A percentile compares a stretch with the other conserved stretches of the same genome.
phyloP scores from a whole-genome alignment of 2,113 vertebrate genomes.

The Anoplopoma fimbria region DNA sequence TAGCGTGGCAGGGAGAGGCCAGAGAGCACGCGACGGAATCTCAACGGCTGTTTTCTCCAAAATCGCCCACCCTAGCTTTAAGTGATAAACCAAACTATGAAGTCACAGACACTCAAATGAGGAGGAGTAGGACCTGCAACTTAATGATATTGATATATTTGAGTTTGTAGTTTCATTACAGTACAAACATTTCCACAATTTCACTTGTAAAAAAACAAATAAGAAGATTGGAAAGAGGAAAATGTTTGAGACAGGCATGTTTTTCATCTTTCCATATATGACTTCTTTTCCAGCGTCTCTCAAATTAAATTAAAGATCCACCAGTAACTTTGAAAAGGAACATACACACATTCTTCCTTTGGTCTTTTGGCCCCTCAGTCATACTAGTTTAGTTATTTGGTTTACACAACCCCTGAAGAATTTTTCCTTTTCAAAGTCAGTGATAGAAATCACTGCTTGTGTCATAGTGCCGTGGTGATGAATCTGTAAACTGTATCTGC shows the following conservation, averaged over 20 bases:
- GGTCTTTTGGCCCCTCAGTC: constrained; percentile 45
- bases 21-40: too few relatives aligned
- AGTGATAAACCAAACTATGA: neutral
- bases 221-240: neutral
- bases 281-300: neutral
- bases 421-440: constrained; percentile 38
- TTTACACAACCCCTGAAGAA: constrained; percentile 59
- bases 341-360: constrained; percentile 14
- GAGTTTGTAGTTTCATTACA: neutral
- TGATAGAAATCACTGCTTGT: constrained; percentile 44
- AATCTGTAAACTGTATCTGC: constrained; percentile 35
- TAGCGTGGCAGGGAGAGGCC: too few relatives aligned
- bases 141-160: neutral
- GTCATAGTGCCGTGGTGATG: constrained; percentile 27
- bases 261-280: constrained; percentile 20
- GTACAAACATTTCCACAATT: neutral
- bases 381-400: constrained; percentile 45
- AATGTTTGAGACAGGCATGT: neutral
- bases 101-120: neutral
- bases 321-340: constrained; percentile 23
- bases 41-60: too few relatives aligned
- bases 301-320: constrained; percentile 3
- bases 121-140: neutral
- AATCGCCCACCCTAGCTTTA: too few relatives aligned
- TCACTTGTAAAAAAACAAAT: neutral